These are phyloP conservation scores for Halotydeus destructor DNA, from an alignment of 1,140 invertebrate genomes.

Conservation along the genomic window DNA sequence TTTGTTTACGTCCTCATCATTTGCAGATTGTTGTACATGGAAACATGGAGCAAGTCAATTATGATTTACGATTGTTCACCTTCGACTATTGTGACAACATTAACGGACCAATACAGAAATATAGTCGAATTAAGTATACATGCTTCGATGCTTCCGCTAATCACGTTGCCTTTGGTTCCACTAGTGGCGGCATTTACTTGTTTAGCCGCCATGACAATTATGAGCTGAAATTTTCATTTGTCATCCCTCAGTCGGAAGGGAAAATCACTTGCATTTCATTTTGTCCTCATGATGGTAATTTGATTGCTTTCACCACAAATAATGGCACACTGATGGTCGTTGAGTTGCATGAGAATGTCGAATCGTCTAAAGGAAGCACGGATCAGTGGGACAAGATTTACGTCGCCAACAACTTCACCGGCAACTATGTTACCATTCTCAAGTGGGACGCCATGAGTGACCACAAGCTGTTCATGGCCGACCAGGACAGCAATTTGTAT, in stretches of 20 bases:
- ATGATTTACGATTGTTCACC: too few species aligned
- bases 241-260: background rate
- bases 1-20: too few species aligned
- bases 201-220: background rate
- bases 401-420: background rate
- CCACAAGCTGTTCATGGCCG: background rate
- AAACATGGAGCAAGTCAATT: too few species aligned
- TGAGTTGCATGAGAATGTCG: background rate
- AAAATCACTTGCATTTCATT: background rate
- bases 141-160: background rate
- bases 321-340: background rate
- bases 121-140: background rate
- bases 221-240: background rate
- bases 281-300: background rate
- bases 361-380: background rate
- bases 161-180: background rate
- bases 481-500: background rate
- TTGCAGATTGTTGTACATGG: too few species aligned
- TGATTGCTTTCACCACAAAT: background rate
- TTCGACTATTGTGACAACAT: too few species aligned
- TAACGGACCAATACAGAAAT: too few species aligned
- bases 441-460: background rate
- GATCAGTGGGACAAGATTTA: background rate
- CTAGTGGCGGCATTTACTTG: background rate
- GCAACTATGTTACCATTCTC: background rate